Evolutionary conservation across 2,113 vertebrate species (phyloP), one percentile per base, ranked within the genome.

Genomic region (Genyomyrus donnyi): DNA sequence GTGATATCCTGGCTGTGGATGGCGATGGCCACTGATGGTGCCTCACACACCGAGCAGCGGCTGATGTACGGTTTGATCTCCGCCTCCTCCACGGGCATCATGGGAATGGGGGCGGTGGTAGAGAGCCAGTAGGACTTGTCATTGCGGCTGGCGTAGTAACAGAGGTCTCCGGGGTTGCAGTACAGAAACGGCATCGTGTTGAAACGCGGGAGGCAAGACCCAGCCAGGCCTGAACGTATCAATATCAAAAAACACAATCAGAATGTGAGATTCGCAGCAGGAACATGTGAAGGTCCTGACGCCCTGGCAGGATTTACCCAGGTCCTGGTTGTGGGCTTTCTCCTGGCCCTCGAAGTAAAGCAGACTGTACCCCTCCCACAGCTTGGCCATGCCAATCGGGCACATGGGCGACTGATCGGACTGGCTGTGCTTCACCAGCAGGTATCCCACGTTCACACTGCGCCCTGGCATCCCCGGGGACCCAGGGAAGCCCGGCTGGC

Each of bases 61-160:
- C 98, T 99, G 94, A 99, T 99, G 39, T 99, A 99, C 0, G 97
- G 98, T 91, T 93, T 96, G 91, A 99, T 99, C 0, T 97, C 97
- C 0, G 93, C 95, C 93, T 99, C 97, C 39, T 96, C 97, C 89
- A 99, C 98, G 0, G 98, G 98, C 98, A 99, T 99, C 98, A 99
- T 99, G 83, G 98, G 98, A 88, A 99, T 96, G 1, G 98, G 95
- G 3, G 98, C 98, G 0, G 97, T 99, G 21, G 98, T 99, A 48
- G 98, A 99, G 84, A 99, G 93, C 98, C 98, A 99, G 94, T 97
- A 99, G 93, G 98, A 99, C 93, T 99, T 99, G 93, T 99, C 98
- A 0, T 99, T 99, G 74, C 98, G 96, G 94, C 95, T 98, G 92
- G 98, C 98, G 0, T 98, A 99, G 88, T 99, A 97, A 93, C 98